Base-by-base conservation (phyloP, 1,140 invertebrate genomes). In the Halyomorpha halys region DNA sequence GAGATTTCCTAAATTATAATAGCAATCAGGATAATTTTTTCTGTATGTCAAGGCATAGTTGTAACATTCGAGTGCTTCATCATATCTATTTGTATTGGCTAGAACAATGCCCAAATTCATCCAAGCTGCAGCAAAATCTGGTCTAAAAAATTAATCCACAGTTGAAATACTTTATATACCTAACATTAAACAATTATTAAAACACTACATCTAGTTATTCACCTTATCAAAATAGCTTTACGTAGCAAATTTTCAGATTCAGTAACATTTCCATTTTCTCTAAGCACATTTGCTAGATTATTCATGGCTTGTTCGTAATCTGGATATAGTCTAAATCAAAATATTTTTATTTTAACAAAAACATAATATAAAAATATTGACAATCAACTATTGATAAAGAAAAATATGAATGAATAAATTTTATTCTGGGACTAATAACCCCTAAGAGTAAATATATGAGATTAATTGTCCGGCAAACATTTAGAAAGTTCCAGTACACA, bases 61-160 rank as follows among this genome's bases (percentile, higher is more conserved):
- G 72, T 96, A 97, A 72, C 91, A 89, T 16, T 73, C 71, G 72
- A 94, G 81, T 2, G 93, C 85, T 71, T 89, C 83, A 18, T 81
- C 71, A 65, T 82, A 83, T 69, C 86, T 83, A 66, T 86, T 85
- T 49, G 86, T 76, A 16, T 82, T 81, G 3, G 91, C 85, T 66
- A 94, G 79, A 53, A 96, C 86, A 69, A 97, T 97, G 15, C 94
- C 94, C 21, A 97, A 78, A 78, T 98, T 98, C 94, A 97, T 98
- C 94, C 94, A 98, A 3, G 93, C 94, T 16, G 91, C 87, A 8
- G 94, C 86, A 82, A 97, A 98, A 71, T 90, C 85, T 60, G 83
- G 78, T 69, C 90, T 91, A 71, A 60, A 76, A 75, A 61, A 62
- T 60, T 8, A 1, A 39, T 11, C 34, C 6, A 39, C 13, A 39